Percentiles rank a stretch among this genome's conserved stretches.
Evolutionary conservation across 53 echinoderm and acorn worm species (phyloP).

Genomic region (Hippasteria phrygiana): DNA sequence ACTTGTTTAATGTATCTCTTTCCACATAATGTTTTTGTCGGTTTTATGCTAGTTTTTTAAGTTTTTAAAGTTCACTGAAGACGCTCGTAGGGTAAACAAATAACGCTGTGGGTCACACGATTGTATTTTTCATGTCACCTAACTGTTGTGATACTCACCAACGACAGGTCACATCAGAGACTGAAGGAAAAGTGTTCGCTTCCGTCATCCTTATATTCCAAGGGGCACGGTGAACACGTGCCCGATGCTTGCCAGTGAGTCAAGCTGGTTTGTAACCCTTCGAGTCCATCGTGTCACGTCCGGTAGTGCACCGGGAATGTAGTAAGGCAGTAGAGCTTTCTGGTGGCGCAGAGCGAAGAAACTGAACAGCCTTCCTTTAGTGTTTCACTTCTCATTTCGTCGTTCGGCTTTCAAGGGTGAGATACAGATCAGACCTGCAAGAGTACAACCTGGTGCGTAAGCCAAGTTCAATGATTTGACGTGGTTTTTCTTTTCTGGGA

Average conservation of each 20-base stretch:
- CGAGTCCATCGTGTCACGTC: conserved; percentile 47
- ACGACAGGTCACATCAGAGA: no score
- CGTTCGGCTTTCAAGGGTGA: neutral
- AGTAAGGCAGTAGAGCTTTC: neutral
- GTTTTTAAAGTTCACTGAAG: no score
- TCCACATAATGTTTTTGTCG: no score
- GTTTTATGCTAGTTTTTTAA: no score
- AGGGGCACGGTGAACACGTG: conserved; percentile 35
- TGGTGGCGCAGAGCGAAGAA: neutral
- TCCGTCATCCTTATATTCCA: conserved; percentile 7
- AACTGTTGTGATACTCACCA: no score
- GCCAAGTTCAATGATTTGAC: neutral
- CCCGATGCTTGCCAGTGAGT: conserved; percentile 44
- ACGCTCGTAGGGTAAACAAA: no score
- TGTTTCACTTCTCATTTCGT: conserved; percentile 38
- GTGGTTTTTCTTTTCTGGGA: neutral
- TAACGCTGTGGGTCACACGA: no score
- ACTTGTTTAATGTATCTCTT: no score
- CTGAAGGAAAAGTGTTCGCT: neutral
- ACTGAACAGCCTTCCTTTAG: neutral
- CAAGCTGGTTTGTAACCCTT: conserved; percentile 35
- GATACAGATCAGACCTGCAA: neutral
- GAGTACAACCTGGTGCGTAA: neutral
- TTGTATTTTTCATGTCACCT: no score
- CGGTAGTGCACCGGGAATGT: conserved; percentile 64